These are phyloP conservation scores for Phocides pigmalion DNA, from an alignment of 1,140 invertebrate genomes.

Conservation along the genomic window DNA sequence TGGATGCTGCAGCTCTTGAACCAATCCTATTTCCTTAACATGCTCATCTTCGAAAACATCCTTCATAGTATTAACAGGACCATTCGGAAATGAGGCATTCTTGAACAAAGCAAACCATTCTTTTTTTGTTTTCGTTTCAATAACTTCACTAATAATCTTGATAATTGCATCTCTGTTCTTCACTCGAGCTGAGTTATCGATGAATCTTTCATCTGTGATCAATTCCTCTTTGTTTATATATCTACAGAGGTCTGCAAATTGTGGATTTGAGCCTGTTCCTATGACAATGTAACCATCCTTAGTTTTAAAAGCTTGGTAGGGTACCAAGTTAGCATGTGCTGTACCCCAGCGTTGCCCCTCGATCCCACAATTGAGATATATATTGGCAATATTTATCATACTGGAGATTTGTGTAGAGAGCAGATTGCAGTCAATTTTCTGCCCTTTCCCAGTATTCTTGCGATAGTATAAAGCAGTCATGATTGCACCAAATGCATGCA, in stretches of 20 bases:
- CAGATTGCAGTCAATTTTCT: slow-evolving; percentile 97
- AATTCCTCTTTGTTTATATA: slow-evolving; percentile 87
- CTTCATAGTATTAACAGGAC: slow-evolving; percentile 94
- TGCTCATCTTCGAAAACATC: slow-evolving; percentile 96
- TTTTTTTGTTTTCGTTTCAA: slow-evolving; percentile 87
- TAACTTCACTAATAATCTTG: slow-evolving; percentile 85
- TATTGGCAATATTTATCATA: slow-evolving; percentile 95
- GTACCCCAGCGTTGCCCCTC: slow-evolving; percentile 94
- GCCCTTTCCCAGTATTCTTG: slow-evolving; percentile 91
- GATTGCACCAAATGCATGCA: slow-evolving; percentile 98
- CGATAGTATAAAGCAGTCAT: slow-evolving; percentile 94
- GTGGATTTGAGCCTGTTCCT: slow-evolving; percentile 91
- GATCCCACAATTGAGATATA: slow-evolving; percentile 94
- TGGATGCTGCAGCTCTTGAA: slow-evolving; percentile 91
- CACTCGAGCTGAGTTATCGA: slow-evolving; percentile 90
- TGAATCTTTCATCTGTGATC: slow-evolving; percentile 86
- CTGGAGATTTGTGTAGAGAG: slow-evolving; percentile 95
- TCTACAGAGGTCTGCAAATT: slow-evolving; percentile 90
- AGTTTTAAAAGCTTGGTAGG: slow-evolving; percentile 95
- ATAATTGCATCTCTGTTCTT: slow-evolving; percentile 90
- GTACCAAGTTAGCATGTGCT: slow-evolving; percentile 97
- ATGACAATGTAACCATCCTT: slow-evolving; percentile 93
- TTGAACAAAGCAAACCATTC: slow-evolving; percentile 92
- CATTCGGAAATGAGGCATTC: slow-evolving; percentile 92
- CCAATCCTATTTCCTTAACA: slow-evolving; percentile 89